Evolutionary conservation across 92 coral and sea anemone genomes (phyloP), one percentile per base, ranked within the genome.

Genomic region (Epizoanthus scotinus): DNA sequence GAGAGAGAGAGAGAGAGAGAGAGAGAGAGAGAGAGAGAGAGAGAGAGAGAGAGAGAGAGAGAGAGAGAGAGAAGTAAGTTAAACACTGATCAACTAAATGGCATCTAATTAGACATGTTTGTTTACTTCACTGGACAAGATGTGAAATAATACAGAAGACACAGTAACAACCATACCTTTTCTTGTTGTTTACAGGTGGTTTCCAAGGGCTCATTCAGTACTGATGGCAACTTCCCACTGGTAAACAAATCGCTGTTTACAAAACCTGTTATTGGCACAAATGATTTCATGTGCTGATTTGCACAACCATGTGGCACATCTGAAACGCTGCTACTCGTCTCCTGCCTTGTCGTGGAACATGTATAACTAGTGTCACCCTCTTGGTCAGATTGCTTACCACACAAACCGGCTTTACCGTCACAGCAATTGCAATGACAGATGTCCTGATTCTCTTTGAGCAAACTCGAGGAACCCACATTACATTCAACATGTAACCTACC

Each of bases 181-280:
- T 64, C 42, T 64, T 64, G 69, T 63, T 29, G 70, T 27, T 64
- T n/a, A 64, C 21, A 64, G 70, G 13, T 20, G 18, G 70, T 19
- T 17, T 20, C 27, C 55, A n/a, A 17, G 2, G 9, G 10, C 31
- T 42, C 55, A 64, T 9, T 15, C n/a, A 68, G 34, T 8, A 21
- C 22, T 6, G 73, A 68, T 21, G 40, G 34, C 4, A 86, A 67
- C 29, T 58, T 70, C 20, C 87, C 90, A 82, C 31, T 82, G n/a
- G 73, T 50, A 6, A 86, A 19, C 52, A 71, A 81, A 68, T 73
- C 34, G 20, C 74, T 77, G 74, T 86, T 85, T 28, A 90, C 91
- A 82, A 87, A 82, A 10, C 84, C 86, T 52, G 94, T 87, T 12
- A 90, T 71, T 3, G 94, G 91, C 5, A 74, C 73, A 50, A 84